Evolutionary conservation across 2,888 invertebrate species (phyloP).

Genomic region (Pristionchus mayeri): DNA sequence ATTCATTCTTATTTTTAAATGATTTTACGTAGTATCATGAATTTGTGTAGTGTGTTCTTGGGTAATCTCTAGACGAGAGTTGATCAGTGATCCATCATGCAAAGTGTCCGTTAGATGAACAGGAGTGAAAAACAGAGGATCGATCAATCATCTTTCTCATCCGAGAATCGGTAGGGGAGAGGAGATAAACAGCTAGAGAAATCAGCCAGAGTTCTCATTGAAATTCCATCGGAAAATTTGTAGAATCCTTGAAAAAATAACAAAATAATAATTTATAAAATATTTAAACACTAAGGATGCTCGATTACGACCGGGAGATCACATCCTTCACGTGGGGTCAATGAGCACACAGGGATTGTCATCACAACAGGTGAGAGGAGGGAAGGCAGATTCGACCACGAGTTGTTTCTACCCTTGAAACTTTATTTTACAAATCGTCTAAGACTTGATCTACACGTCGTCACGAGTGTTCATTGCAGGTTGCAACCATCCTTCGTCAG

Average conservation of each 20-base stretch:
- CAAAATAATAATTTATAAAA: neutral
- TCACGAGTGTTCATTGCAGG: slow-evolving; percentile 54
- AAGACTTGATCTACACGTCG: too few relatives aligned
- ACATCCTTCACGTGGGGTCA: slow-evolving; percentile 87
- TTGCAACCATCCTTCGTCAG: slow-evolving; percentile 66
- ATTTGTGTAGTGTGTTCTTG: neutral
- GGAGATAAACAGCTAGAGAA: neutral
- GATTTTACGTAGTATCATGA: neutral
- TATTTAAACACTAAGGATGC: slow-evolving; percentile 84
- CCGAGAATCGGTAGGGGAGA: neutral
- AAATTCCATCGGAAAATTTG: neutral
- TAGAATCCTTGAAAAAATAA: neutral
- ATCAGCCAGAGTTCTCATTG: too few relatives aligned
- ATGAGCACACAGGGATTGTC: slow-evolving; percentile 88
- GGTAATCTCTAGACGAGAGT: neutral
- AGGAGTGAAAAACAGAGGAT: neutral
- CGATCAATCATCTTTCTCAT: slow-evolving; percentile 25
- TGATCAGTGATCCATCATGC: slow-evolving; percentile 9
- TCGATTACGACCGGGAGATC: slow-evolving; percentile 95
- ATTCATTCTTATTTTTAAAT: neutral
- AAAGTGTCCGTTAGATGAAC: slow-evolving; percentile 26
- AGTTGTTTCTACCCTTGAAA: too few relatives aligned
- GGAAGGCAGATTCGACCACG: too few relatives aligned
- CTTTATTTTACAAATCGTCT: too few relatives aligned
- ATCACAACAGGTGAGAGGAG: slow-evolving; percentile 83